phyloP scores from a whole-genome alignment of 2,888 invertebrate species.

The Arrhopalites spinosus region DNA sequence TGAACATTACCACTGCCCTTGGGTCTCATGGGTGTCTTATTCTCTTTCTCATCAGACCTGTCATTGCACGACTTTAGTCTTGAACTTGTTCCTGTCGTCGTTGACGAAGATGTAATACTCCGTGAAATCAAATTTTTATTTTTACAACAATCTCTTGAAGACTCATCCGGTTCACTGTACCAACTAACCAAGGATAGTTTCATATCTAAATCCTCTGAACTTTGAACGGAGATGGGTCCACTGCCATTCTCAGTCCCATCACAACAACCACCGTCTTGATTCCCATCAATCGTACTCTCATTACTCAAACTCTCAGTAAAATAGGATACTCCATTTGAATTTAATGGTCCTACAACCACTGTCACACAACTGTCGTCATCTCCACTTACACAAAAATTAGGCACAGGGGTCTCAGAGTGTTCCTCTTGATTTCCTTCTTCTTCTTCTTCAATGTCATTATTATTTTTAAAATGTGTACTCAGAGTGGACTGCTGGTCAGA shows the following conservation, averaged over 20 bases:
- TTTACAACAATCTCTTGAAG: slow-evolving; percentile 36
- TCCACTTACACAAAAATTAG: slow-evolving; percentile 53
- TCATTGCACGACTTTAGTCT: slow-evolving; percentile 37
- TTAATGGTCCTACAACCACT: slow-evolving; percentile 25
- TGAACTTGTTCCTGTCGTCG: background rate
- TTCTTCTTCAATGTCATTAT: background rate
- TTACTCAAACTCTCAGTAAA: background rate
- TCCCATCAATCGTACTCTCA: slow-evolving; percentile 8
- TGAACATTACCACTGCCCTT: background rate
- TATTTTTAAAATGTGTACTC: no score
- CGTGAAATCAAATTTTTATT: background rate
- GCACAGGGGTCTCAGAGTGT: slow-evolving; percentile 40
- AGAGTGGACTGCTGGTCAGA: background rate
- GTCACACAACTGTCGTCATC: slow-evolving; percentile 54
- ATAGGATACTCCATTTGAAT: background rate
- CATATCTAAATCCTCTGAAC: slow-evolving; percentile 52
- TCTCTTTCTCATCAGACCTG: slow-evolving; percentile 53
- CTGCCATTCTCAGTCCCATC: slow-evolving; percentile 29
- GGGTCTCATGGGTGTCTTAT: slow-evolving; percentile 49
- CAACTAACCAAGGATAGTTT: slow-evolving; percentile 55
- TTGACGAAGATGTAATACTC: background rate
- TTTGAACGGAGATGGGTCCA: slow-evolving; percentile 41
- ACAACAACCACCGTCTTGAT: background rate
- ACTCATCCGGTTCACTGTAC: slow-evolving; percentile 55
- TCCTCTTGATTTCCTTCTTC: slow-evolving; percentile 4